Base-by-base conservation (phyloP, 2,113 vertebrate species). In the Mobula hypostoma region DNA sequence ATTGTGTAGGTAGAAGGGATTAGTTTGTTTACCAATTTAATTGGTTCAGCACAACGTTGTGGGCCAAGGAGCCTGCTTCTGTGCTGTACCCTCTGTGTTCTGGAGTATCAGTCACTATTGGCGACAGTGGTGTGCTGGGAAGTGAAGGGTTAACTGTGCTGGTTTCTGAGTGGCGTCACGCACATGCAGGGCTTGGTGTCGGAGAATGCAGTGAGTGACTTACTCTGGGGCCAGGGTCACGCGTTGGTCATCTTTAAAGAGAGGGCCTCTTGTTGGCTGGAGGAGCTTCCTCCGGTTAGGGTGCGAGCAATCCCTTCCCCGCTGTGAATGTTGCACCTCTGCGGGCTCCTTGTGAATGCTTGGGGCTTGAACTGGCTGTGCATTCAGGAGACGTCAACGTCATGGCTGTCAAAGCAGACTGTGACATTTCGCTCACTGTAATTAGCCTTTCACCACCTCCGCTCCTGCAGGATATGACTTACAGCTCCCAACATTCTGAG, bases 401-500 rank as follows among this genome's bases (percentile, higher is more conserved):
- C 27, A n/a, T 66, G 63, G 63, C 27, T 5, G 56, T 63, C 85
- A 88, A 5, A 7, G 29, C 15, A 15, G 83, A 11, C 85, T 8
- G 15, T 90, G 85, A 90, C 85, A 90, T 66, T 66, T 90, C 5
- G 19, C n/a, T 19, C 32, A 6, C 6, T 32, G n/a, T n/a, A 90
- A 90, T 90, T 68, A 90, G 61, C 85, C 85, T 90, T 66, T 68
- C 85, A 90, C 85, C 61, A 36, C n/a, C 72, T 32, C 85, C 15
- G 24, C 32, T 66, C 61, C 61, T 32, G 58, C 29, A 56, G 85
- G 63, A 90, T 90, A 90, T 15, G 85, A 90, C 66, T 90, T 90
- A 90, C 63, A n/a, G 85, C 29, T 68, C 29, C 14, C 17, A 63
- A 19, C 36, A 1, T 90, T 90, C 61, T n/a, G 61, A 66, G 27